Percentiles rank a stretch among this genome's conserved stretches.
These are phyloP conservation scores for Sinosuthora webbiana DNA, from an alignment of 2,113 vertebrate genomes.

Conservation along the genomic window DNA sequence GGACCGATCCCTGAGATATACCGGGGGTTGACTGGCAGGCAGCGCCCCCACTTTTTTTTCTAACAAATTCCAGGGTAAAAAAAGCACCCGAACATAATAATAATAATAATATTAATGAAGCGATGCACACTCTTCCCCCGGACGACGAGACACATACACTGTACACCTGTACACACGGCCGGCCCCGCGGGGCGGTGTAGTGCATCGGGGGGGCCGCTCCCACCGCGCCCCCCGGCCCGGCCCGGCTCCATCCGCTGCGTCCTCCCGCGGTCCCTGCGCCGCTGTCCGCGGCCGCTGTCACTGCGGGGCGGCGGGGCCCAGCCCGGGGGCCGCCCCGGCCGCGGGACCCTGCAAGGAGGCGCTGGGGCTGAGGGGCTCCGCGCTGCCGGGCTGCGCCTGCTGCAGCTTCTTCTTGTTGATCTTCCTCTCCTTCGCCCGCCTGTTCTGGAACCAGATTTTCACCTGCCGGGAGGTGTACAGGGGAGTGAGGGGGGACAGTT, in stretches of 20 bases:
- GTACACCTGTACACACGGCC: constrained; percentile 59
- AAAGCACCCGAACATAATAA: constrained; percentile 22
- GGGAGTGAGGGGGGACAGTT: background rate
- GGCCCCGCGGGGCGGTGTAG: background rate
- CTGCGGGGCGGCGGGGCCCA: constrained; percentile 55
- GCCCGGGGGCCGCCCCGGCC: constrained; percentile 33
- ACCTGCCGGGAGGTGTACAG: constrained; percentile 59
- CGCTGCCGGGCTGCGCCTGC: constrained; percentile 67
- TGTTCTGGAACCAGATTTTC: constrained; percentile 85
- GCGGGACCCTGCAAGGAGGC: constrained; percentile 65
- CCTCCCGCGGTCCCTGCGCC: background rate
- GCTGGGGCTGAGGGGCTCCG: constrained; percentile 72
- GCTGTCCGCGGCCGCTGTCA: background rate
- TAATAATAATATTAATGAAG: constrained; percentile 52
- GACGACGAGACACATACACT: constrained; percentile 28
- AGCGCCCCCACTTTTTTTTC: background rate
- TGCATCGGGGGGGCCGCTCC: background rate
- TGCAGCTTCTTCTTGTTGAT: constrained; percentile 82
- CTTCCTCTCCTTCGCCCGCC: constrained; percentile 81
- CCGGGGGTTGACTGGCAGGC: background rate
- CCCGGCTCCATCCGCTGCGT: background rate
- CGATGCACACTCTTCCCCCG: background rate
- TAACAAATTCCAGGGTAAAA: constrained; percentile 19
- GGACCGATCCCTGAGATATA: constrained; percentile 60
- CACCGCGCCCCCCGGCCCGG: background rate